A percentile compares a stretch with the other conserved stretches of the same genome.
Evolutionary conservation across 2,888 invertebrate species (phyloP).

Genomic region (Tortricodes alternella): DNA sequence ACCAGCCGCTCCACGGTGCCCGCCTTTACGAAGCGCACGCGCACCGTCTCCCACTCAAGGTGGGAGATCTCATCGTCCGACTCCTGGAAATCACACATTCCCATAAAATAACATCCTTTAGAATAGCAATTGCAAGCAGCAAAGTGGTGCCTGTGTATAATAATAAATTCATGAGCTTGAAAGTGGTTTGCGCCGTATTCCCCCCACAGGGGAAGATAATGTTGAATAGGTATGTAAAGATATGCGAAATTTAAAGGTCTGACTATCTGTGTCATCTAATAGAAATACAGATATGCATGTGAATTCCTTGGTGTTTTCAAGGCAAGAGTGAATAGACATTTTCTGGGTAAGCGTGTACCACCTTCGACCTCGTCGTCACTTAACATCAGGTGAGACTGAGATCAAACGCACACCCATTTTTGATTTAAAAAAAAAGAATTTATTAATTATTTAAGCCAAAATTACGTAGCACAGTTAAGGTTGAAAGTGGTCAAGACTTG

Average conservation of each 20-base stretch:
- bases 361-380: too few species aligned
- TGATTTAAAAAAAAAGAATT: too few species aligned
- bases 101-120: not conserved
- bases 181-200: conserved; percentile 13
- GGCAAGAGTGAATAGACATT: too few species aligned
- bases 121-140: not conserved
- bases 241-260: conserved; percentile 1
- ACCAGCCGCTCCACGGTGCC: conserved; percentile 97
- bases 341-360: too few species aligned
- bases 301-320: too few species aligned
- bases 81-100: conserved; percentile 80
- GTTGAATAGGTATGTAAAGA: not conserved
- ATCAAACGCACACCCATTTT: too few species aligned
- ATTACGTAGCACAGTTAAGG: too few species aligned
- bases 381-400: too few species aligned
- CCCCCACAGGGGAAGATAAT: conserved; percentile 3
- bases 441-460: too few species aligned
- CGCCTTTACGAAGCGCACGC: conserved; percentile 97
- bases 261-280: too few species aligned
- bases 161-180: conserved; percentile 25
- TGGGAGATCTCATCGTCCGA: conserved; percentile 97
- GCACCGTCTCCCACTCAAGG: conserved; percentile 99
- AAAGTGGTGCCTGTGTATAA: not conserved
- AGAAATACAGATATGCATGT: too few species aligned
- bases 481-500: too few species aligned